Base-by-base conservation (phyloP, 2,888 invertebrate species). In the Acanthococcus lagerstroemiae region DNA sequence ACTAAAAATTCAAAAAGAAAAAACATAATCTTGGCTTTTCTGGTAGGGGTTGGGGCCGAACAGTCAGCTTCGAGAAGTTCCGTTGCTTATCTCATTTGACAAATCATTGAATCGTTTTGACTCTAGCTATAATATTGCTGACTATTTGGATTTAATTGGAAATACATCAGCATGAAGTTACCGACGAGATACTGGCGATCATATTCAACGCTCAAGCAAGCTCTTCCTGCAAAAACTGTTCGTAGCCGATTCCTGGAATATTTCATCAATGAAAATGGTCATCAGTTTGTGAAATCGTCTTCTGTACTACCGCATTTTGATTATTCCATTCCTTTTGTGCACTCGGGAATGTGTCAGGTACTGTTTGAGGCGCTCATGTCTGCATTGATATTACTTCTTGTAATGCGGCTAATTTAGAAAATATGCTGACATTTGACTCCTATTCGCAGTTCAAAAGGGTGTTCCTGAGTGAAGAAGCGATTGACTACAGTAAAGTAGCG, bases 271-370 rank as follows among this genome's bases (percentile, higher is more conserved):
- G 80, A 83, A 69, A 82, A 88, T 74, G 82, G 81, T 46, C 95
- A 96, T 76, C 82, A 81, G 70, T 84, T 84, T 75, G 81, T 95
- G 1, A 84, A 86, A 69, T 95, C 95, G 0, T 92, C 93, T 74
- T 87, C 95, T 25, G 90, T 96, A 37, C 81, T 91, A 52, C 91
- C 95, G 0, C 82, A 85, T 70, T 87, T 86, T 74, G 95, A 95
- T 77, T 86, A 90, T 1, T 85, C 90, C 1, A 82, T 94, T 25
- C 86, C 93, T 22, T 96, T 96, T 78, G 90, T 94, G 1, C 96
- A 95, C 80, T 92, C 95, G 70, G 96, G 96, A 66, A 96, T 96
- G 95, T 95, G 94, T 78, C 95, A 95, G 84, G 91, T 90, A 79
- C 70, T 15, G 1, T 52, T 9, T 7, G n/a, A n/a, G n/a, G n/a